phyloP scores from a whole-genome alignment of 64 coral and sea anemone genomes.

The Porites lutea region DNA sequence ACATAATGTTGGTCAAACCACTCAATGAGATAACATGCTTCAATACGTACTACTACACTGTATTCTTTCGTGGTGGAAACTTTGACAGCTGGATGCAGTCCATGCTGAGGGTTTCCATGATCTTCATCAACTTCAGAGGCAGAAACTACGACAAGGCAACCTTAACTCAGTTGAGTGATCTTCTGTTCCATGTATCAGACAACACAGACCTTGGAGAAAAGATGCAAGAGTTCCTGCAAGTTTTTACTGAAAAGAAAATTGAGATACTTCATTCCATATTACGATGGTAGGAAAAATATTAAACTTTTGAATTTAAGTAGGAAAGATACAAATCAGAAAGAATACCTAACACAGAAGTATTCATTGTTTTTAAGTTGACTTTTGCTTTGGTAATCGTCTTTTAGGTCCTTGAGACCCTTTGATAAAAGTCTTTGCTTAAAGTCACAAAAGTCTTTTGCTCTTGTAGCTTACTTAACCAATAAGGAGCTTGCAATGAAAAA shows the following conservation, averaged over 20 bases:
- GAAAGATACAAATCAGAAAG: neutral
- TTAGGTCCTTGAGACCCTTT: too few species aligned
- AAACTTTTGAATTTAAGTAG: neutral
- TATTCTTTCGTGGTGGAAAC: constrained; percentile 27
- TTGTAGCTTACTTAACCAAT: too few species aligned
- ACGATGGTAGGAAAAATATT: constrained; percentile 47
- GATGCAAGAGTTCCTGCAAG: too few species aligned
- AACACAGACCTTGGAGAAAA: neutral
- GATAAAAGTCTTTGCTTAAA: too few species aligned
- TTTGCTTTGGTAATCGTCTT: too few species aligned
- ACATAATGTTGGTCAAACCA: neutral
- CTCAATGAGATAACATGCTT: neutral
- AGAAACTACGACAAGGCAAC: constrained; percentile 78
- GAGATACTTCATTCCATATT: constrained; percentile 56
- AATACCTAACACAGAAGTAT: neutral
- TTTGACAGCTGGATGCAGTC: constrained; percentile 38
- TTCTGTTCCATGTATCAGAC: constrained; percentile 47
- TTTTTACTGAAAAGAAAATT: neutral
- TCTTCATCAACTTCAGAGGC: constrained; percentile 47
- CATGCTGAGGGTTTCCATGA: constrained; percentile 42
- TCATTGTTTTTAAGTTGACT: too few species aligned
- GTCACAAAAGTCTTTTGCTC: too few species aligned
- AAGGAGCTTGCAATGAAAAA: too few species aligned
- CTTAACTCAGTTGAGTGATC: constrained; percentile 44
- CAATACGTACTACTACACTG: constrained; percentile 23